Conservation (phyloP, 2,113 vertebrate genomes). For the Lepus europaeus region DNA sequence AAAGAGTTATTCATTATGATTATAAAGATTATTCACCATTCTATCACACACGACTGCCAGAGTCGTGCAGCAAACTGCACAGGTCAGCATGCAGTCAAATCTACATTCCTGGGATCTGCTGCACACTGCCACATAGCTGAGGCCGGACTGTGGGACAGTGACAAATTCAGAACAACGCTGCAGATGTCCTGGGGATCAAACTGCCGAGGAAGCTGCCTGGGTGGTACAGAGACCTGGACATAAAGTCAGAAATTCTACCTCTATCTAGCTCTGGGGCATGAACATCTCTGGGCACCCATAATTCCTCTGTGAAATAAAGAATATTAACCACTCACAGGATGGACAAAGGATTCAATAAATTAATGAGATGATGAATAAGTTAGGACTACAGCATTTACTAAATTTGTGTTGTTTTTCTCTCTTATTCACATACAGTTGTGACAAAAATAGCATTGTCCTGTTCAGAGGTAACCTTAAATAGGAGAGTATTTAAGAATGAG, state of each 20-base stretch:
- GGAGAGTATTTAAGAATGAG: neutral
- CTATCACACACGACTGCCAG: neutral
- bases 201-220: accelerated
- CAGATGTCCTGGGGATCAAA: neutral
- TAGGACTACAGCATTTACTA: neutral
- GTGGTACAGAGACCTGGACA: neutral
- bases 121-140: accelerated
- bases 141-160: neutral
- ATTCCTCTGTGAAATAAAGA: slow-evolving; percentile 29
- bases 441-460: neutral
- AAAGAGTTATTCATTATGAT: neutral
- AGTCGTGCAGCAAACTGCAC: neutral
- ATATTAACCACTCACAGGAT: neutral
- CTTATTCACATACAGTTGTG: neutral
- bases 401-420: slow-evolving; percentile 11
- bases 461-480: neutral
- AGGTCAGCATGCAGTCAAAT: neutral
- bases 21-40: neutral
- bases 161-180: neutral
- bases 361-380: neutral
- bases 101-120: neutral
- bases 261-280: neutral
- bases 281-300: neutral
- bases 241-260: neutral
- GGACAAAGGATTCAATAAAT: neutral